These are phyloP conservation scores for Hydrochoerus hydrochaeris DNA, from an alignment of 2,113 vertebrate species.

Conservation along the genomic window DNA sequence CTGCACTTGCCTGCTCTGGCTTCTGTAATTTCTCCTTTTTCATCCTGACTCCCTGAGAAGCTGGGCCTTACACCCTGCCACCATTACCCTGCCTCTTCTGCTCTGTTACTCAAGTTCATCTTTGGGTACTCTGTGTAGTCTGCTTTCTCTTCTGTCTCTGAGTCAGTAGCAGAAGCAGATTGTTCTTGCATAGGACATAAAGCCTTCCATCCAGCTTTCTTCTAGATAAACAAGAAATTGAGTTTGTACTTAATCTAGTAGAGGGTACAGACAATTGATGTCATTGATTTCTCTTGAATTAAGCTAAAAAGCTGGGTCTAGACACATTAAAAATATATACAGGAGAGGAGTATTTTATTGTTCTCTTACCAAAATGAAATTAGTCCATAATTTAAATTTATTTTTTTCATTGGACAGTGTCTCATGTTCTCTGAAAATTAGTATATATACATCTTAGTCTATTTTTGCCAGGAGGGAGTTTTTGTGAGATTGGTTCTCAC, in stretches of 20 bases:
- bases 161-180: conserved; percentile 39
- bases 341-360: not conserved
- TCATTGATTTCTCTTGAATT: conserved; percentile 26
- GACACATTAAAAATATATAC: not conserved
- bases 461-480: not conserved
- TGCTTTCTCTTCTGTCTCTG: not conserved
- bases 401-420: not conserved
- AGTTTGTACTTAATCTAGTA: conserved; percentile 47
- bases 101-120: not conserved
- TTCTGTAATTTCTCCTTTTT: not conserved
- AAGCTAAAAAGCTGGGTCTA: not conserved
- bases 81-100: not conserved
- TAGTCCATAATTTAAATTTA: not conserved
- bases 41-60: not conserved
- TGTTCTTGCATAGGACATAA: not conserved
- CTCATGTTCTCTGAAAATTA: conserved; percentile 33
- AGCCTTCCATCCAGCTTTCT: conserved; percentile 9
- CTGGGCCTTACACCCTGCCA: not conserved
- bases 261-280: not conserved
- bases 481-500: not conserved
- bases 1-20: not conserved
- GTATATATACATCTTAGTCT: not conserved
- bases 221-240: conserved; percentile 39
- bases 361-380: conserved; percentile 18
- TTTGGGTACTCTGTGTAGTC: not conserved